Percentiles rank a stretch among this genome's conserved stretches.
phyloP scores from a whole-genome alignment of 2,113 vertebrate genomes.

The Xiphias gladius region DNA sequence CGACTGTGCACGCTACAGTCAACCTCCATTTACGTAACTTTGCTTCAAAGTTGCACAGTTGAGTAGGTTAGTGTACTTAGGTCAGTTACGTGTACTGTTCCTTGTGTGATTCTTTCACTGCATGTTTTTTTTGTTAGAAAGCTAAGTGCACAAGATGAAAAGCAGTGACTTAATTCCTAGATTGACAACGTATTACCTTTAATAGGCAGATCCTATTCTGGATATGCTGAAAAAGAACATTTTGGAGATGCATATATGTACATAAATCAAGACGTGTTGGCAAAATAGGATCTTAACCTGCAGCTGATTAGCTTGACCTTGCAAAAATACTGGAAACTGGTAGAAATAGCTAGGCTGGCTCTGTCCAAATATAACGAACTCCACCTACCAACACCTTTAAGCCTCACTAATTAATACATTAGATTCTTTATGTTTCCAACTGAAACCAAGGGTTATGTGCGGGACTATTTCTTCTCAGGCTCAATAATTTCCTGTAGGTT shows the following conservation, averaged over 20 bases:
- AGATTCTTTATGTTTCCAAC: too few species aligned
- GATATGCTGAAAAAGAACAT: background rate
- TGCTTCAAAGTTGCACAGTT: background rate
- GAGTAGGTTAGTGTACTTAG: slow-evolving; percentile 3
- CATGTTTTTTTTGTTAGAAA: background rate
- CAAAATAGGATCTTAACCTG: too few species aligned
- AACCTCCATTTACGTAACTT: slow-evolving; percentile 12
- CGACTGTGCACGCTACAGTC: slow-evolving; percentile 15
- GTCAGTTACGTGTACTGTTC: slow-evolving; percentile 2
- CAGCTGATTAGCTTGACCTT: background rate
- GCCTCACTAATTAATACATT: background rate
- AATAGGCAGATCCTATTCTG: background rate
- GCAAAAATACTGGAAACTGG: background rate
- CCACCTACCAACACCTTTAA: too few species aligned
- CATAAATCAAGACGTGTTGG: too few species aligned
- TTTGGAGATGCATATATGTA: background rate
- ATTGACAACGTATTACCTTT: background rate
- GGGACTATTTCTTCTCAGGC: background rate
- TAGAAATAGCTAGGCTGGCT: background rate
- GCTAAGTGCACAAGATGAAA: background rate
- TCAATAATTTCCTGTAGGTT: background rate
- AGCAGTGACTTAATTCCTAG: background rate
- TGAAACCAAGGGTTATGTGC: background rate
- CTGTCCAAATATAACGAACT: background rate
- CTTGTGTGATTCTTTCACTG: background rate